Evolutionary conservation across 2,888 invertebrate genomes (phyloP).

Genomic region (Cephonodes hylas): DNA sequence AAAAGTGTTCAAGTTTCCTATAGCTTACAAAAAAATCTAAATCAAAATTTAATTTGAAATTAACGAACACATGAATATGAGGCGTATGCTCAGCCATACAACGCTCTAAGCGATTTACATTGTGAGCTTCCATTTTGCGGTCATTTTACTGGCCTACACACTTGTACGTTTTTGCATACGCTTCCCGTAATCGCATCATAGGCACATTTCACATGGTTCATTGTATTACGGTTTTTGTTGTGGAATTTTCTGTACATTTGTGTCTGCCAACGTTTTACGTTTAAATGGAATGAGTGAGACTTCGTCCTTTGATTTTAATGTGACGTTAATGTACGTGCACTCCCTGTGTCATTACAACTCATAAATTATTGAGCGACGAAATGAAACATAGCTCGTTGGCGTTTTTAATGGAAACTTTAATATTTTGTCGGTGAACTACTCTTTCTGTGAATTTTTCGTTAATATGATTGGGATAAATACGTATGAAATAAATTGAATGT

Average conservation of each 20-base stretch:
- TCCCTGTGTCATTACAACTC: not conserved
- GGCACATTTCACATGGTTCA: slow-evolving; percentile 31
- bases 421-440: too few relatives aligned
- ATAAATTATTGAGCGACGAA: too few relatives aligned
- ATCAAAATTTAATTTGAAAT: not conserved
- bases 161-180: slow-evolving; percentile 55
- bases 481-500: too few relatives aligned
- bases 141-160: slow-evolving; percentile 45
- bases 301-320: not conserved
- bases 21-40: not conserved
- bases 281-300: not conserved
- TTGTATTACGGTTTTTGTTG: not conserved
- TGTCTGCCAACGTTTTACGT: not conserved
- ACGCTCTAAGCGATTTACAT: slow-evolving; percentile 45
- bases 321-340: not conserved
- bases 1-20: too few relatives aligned
- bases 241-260: not conserved
- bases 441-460: too few relatives aligned
- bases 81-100: slow-evolving; percentile 23
- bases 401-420: too few relatives aligned
- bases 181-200: slow-evolving; percentile 46
- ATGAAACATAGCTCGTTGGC: too few relatives aligned
- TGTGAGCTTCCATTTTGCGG: slow-evolving; percentile 59
- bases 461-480: too few relatives aligned
- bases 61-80: not conserved